Evolutionary conservation across 1,140 invertebrate genomes (phyloP), one percentile per base, ranked within the genome.

Genomic region (Oryzaephilus surinamensis): DNA sequence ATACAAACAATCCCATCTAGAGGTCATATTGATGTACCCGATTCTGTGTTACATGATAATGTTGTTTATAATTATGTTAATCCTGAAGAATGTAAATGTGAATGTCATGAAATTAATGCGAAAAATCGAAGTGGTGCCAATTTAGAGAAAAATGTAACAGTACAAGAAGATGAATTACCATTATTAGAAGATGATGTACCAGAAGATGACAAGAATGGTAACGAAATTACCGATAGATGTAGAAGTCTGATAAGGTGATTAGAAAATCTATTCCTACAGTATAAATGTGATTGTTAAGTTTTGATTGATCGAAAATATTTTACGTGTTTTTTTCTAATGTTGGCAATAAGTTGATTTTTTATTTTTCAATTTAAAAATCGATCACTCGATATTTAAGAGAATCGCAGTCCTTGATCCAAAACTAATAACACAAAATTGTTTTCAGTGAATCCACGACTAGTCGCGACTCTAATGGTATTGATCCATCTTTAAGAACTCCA

Each of bases 31-130:
- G 60, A 63, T 32, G 54, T 58, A 10, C 43, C 55, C 3, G 56
- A 58, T 16, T 49, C 39, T 12, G 46, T 57, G 16, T 32, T 55
- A 0, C 55, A 24, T 4, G 56, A 57, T 1, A 56, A 66, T 38
- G 62, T 72, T 13, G 65, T 75, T 39, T 81, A 83, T 50, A 81
- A 71, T 57, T 85, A 85, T 57, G 84, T 85, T 21, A 83, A 84
- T 58, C 82, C 83, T 0, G 83, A 86, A 54, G 81, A 84, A 38
- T 87, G 83, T 52, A 78, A 77, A 50, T 86, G 84, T 58, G 84
- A 86, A 60, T 87, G 84, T 57, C 82, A 86, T 62, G 79, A 81
- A 49, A 67, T 61, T 5, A 53, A n/a, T 42, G 44, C 23, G 43
- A 46, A 27, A 45, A 32, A 32, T 36, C 4, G 8, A 18, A 33